Percentiles rank a stretch among this genome's conserved stretches.
Evolutionary conservation across 35 echinoderm and acorn worm species (phyloP).

Genomic region (Hemicentrotus pulcherrimus): DNA sequence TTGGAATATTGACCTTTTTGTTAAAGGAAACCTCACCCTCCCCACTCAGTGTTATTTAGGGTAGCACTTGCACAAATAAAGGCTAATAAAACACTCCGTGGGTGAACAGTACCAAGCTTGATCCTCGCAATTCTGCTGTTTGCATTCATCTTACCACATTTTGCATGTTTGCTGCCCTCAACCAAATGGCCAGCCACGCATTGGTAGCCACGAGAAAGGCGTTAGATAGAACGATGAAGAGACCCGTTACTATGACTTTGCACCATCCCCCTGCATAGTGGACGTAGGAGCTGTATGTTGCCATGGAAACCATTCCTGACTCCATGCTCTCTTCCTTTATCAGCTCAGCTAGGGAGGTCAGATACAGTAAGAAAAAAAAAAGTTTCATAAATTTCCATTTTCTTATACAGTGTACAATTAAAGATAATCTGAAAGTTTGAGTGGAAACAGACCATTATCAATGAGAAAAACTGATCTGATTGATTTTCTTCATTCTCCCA

Average conservation of each 20-base stretch:
- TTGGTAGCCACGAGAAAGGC: constrained; percentile 50
- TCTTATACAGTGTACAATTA: no score
- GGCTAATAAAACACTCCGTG: no score
- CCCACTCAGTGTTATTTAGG: no score
- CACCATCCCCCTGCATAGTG: constrained; percentile 58
- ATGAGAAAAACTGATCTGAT: no score
- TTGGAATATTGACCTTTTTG: no score
- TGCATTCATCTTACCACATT: background rate
- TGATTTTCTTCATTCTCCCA: no score
- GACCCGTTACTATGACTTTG: constrained; percentile 27
- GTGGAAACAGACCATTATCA: no score
- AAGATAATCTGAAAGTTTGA: no score
- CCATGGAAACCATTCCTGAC: constrained; percentile 49
- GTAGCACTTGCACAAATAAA: no score
- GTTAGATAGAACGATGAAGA: constrained; percentile 46
- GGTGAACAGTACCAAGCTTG: no score
- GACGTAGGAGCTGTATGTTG: constrained; percentile 63
- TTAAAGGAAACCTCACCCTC: no score
- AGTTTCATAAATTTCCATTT: no score
- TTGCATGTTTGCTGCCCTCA: constrained; percentile 29
- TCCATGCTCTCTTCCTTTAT: constrained; percentile 70
- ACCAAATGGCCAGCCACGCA: constrained; percentile 73
- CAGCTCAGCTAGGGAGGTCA: constrained; percentile 60
- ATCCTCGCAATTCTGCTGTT: background rate
- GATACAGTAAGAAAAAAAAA: background rate